Conservation (phyloP, 2,113 vertebrate species). For the Elephantulus edwardii region DNA sequence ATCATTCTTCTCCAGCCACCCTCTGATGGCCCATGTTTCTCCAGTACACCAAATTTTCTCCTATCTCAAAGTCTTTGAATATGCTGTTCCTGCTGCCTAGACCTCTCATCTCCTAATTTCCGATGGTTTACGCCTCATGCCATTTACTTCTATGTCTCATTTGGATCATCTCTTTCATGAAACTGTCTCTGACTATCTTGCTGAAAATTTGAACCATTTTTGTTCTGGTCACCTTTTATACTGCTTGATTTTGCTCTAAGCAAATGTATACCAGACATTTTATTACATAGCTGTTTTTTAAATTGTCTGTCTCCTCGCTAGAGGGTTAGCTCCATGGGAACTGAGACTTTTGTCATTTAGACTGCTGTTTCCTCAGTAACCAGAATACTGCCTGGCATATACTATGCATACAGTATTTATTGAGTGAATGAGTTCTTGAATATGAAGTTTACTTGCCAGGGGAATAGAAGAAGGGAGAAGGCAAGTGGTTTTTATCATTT, state of each 20-base stretch:
- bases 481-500: not conserved
- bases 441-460: not conserved
- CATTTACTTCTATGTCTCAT: not conserved
- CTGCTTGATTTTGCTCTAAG: not conserved
- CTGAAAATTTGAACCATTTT: not conserved
- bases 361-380: conserved; percentile 43
- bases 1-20: not conserved
- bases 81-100: not conserved
- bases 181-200: not conserved
- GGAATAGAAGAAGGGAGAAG: not conserved
- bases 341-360: conserved; percentile 8
- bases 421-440: conserved; percentile 48
- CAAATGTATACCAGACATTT: not conserved
- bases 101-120: not conserved
- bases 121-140: not conserved
- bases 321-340: not conserved
- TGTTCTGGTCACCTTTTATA: not conserved
- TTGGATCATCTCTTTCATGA: not conserved
- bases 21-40: not conserved
- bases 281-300: not conserved
- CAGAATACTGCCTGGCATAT: conserved; percentile 14
- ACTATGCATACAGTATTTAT: conserved; percentile 12
- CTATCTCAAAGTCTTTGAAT: not conserved
- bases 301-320: not conserved
- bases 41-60: fast-evolving